Evolutionary conservation across 2,113 vertebrate species (phyloP), one percentile per base, ranked within the genome.

Genomic region (Tichodroma muraria): DNA sequence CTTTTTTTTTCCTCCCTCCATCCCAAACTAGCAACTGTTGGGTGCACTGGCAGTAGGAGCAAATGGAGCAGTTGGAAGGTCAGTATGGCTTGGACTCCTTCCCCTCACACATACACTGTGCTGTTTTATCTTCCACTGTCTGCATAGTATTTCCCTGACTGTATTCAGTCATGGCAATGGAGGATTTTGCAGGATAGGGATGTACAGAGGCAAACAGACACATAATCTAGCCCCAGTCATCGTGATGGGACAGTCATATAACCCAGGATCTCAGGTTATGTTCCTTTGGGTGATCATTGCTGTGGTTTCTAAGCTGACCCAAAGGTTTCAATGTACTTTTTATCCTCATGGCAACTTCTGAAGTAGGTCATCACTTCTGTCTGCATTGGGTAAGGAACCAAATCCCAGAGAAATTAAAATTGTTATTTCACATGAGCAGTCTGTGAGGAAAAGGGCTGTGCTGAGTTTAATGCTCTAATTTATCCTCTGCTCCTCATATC

Each of bases 21-120:
- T 93, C 68, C 83, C 89, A 80, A 80, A 85, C 47, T 92, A 99
- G 99, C 99, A 99, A 98, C 97, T 99, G 79, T 93, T 99, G 83
- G 97, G 98, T 81, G 99, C 96, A 19, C 96, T 99, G 96, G 97
- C 85, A 38, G 37, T 99, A 96, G 99, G 99, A 91, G 98, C 98
- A n/a, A 69, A 97, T 8, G 99, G 99, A 95, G 99, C 98, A 3
- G 98, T 99, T 69, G 99, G 99, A 96, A 99, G 99, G 99, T 99
- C 79, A 97, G 92, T 89, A 94, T 64, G 38, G 6, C 91, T 88
- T 79, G 68, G 37, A 80, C 38, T 85, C 40, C 70, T 65, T 61
- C 50, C 31, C 37, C 22, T 75, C 4, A 68, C n/a, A 61, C 19
- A 24, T 25, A 33, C 35, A 31, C n/a, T 33, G 47, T 76, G 25